Base-by-base conservation (phyloP, 2,113 vertebrate species). In the Nyctibius bracteatus region DNA sequence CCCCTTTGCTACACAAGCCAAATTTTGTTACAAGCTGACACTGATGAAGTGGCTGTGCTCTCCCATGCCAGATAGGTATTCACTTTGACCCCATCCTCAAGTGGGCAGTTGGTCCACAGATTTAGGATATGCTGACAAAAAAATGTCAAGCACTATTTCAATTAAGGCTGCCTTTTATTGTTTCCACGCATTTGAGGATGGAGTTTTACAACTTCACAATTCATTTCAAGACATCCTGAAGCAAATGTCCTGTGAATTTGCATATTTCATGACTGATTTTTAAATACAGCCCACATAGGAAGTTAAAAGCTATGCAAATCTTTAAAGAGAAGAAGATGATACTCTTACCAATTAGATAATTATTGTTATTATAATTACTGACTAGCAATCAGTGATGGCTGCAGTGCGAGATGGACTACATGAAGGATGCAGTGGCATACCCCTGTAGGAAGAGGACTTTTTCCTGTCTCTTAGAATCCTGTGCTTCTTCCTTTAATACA, bases 331-430 rank as follows among this genome's bases (percentile, higher is more conserved):
- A 81, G 37, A 91, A 31, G 83, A 83, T 90, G 88, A 81, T 88
- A 52, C 65, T 88, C 72, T 92, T 88, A 47, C 47, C 35, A 84
- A 67, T 79, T 82, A 90, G 88, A 86, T 90, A 96, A 97, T 96
- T 92, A 91, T 90, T 95, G 63, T 93, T 94, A 83, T 95, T 95
- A 78, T 62, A 83, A 46, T 73, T 80, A 82, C 6, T 28, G 67
- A 77, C 35, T 94, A 77, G 55, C 46, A 77, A 90, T 73, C 74
- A 78, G 10, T 86, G 88, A 86, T 80, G 51, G 15, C 24, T 86
- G 88, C 59, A 66, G 30, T 39, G 35, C 70, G 74, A 93, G 49
- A 41, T 94, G 90, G 71, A 86, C 85, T 83, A 51, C 9, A 14
- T 46, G 67, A 91, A 58, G 46, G 41, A 55, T 57, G 23, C 25